These are phyloP conservation scores for Sphaeridia pumilis DNA, from an alignment of 2,888 invertebrate species.

Conservation along the genomic window DNA sequence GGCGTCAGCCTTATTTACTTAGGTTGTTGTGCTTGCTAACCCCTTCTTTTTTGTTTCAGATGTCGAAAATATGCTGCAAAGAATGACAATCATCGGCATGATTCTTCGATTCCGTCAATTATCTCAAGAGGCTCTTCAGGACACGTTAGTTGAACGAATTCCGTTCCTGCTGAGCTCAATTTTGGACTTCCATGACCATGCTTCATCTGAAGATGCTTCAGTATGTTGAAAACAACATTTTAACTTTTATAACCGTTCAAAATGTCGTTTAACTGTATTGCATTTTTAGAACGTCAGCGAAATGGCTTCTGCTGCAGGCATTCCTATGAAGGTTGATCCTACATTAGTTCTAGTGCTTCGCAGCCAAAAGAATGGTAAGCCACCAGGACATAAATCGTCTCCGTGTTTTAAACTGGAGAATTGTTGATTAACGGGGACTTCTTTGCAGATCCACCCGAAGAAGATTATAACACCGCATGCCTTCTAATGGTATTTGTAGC, in stretches of 20 bases:
- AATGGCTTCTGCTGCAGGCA: slow-evolving; percentile 93
- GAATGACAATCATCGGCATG: slow-evolving; percentile 97
- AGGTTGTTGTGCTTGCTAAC: neutral
- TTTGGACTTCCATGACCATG: slow-evolving; percentile 82
- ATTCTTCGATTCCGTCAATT: slow-evolving; percentile 90
- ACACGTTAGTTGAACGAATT: slow-evolving; percentile 83
- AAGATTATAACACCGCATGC: slow-evolving; percentile 87
- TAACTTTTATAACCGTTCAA: neutral
- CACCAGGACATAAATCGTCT: neutral
- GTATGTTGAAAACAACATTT: slow-evolving; percentile 39
- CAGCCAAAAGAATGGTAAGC: slow-evolving; percentile 57
- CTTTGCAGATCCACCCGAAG: slow-evolving; percentile 62
- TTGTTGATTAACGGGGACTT: neutral
- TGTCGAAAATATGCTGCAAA: slow-evolving; percentile 87
- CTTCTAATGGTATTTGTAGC: slow-evolving; percentile 97
- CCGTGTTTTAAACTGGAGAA: neutral
- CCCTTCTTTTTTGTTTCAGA: slow-evolving; percentile 42
- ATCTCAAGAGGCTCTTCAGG: slow-evolving; percentile 84
- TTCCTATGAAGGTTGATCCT: slow-evolving; percentile 88
- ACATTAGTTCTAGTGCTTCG: slow-evolving; percentile 80
- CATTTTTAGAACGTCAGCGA: slow-evolving; percentile 75
- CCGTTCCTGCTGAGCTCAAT: slow-evolving; percentile 93
- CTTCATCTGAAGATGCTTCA: slow-evolving; percentile 73
- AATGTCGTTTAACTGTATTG: neutral
- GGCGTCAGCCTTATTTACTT: neutral